Conservation (phyloP, 2,888 invertebrate genomes). For the Argynnis bischoffii region DNA sequence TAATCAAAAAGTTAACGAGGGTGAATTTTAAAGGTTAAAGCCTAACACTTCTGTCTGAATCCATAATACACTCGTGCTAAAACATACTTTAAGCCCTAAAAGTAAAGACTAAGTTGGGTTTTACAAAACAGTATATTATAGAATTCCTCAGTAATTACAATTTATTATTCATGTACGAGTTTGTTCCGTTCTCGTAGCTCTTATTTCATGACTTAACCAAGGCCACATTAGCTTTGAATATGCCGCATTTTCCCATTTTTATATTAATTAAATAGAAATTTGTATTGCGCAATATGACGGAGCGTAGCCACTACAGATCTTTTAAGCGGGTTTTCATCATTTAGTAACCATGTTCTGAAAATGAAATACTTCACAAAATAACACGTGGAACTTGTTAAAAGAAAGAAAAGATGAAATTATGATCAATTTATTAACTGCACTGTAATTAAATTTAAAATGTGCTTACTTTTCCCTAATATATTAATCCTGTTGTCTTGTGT, state of each 20-base stretch:
- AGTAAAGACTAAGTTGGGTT: conserved; percentile 9
- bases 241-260: conserved; percentile 32
- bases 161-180: conserved; percentile 30
- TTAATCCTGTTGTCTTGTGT: too few species aligned
- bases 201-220: conserved; percentile 32
- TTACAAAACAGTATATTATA: conserved; percentile 16
- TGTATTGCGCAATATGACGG: conserved; percentile 28
- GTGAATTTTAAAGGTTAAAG: conserved; percentile 41
- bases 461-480: too few species aligned
- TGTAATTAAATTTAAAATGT: background rate
- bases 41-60: conserved; percentile 19
- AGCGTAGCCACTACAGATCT: background rate
- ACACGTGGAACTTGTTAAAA: too few species aligned
- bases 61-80: conserved; percentile 12
- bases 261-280: conserved; percentile 19
- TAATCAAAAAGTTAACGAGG: conserved; percentile 40
- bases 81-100: conserved; percentile 5
- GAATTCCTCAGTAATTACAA: conserved; percentile 34
- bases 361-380: too few species aligned
- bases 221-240: conserved; percentile 28
- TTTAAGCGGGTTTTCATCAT: background rate
- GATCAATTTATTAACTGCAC: too few species aligned
- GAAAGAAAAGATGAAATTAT: too few species aligned
- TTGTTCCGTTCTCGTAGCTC: conserved; percentile 18
- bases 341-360: too few species aligned